phyloP scores from a whole-genome alignment of 1,140 invertebrate species.

The Tetramorium alpestre region DNA sequence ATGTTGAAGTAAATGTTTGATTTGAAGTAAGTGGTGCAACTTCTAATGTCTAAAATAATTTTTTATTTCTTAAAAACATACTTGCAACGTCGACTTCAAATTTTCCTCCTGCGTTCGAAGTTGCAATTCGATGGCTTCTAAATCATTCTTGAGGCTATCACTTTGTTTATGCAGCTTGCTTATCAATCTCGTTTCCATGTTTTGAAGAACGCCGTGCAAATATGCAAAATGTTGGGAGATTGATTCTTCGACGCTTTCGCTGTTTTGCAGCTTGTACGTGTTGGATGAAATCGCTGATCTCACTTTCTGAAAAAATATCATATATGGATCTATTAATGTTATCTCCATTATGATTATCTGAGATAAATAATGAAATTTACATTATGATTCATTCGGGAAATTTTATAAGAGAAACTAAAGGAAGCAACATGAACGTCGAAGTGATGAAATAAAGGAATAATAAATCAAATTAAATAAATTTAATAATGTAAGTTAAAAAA shows the following conservation, averaged over 20 bases:
- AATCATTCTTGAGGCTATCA: slow-evolving; percentile 27
- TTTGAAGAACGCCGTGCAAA: slow-evolving; percentile 82
- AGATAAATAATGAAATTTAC: neutral
- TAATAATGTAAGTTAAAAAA: neutral
- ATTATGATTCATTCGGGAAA: neutral
- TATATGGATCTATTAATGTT: neutral
- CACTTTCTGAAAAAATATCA: slow-evolving; percentile 74
- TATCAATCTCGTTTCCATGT: slow-evolving; percentile 75
- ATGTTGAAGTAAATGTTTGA: neutral
- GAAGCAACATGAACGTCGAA: neutral
- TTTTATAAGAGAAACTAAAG: neutral
- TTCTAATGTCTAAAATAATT: neutral
- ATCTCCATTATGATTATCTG: neutral
- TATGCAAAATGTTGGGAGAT: slow-evolving; percentile 79
- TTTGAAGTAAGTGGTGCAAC: neutral
- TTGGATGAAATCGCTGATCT: neutral
- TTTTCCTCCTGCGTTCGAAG: slow-evolving; percentile 67
- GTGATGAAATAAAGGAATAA: neutral
- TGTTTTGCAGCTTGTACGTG: slow-evolving; percentile 22
- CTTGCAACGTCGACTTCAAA: slow-evolving; percentile 62
- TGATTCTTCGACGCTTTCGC: slow-evolving; percentile 60
- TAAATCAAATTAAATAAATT: no score
- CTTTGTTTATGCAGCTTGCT: slow-evolving; percentile 63
- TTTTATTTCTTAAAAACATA: slow-evolving; percentile 48
- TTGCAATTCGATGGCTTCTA: slow-evolving; percentile 63